Evolutionary conservation across 2,888 invertebrate species (phyloP).

Genomic region (Diadromus collaris): DNA sequence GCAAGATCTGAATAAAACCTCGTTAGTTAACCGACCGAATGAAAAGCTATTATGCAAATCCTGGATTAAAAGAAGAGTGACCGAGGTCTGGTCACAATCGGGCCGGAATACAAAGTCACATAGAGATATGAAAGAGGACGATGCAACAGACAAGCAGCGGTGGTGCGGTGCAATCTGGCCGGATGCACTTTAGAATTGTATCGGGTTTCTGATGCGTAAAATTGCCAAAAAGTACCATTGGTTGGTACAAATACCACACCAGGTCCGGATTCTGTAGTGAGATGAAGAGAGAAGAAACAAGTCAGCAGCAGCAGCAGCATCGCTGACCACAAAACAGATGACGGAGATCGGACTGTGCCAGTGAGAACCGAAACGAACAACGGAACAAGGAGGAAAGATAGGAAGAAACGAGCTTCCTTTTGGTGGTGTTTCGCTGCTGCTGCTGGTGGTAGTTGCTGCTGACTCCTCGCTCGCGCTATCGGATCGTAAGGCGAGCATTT

Average conservation of each 20-base stretch:
- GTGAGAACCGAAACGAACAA: conserved; percentile 50
- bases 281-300: conserved; percentile 17
- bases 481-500: conserved; percentile 78
- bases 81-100: not conserved
- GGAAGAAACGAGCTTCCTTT: conserved; percentile 66
- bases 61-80: conserved; percentile 66
- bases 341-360: conserved; percentile 37
- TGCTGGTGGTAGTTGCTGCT: conserved; percentile 42
- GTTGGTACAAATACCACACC: conserved; percentile 10
- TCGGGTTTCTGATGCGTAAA: conserved; percentile 36
- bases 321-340: conserved; percentile 21
- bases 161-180: conserved; percentile 14
- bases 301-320: conserved; percentile 53
- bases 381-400: conserved; percentile 55
- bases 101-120: not conserved
- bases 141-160: conserved; percentile 6
- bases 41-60: conserved; percentile 74
- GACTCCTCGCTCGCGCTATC: conserved; percentile 71
- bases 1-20: conserved; percentile 66
- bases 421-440: conserved; percentile 35
- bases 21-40: conserved; percentile 69
- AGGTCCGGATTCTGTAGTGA: not conserved
- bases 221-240: conserved; percentile 62
- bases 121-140: not conserved
- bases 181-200: not conserved